These are phyloP conservation scores for Girardinichthys multiradiatus DNA, from an alignment of 2,113 vertebrate species.

Conservation along the genomic window DNA sequence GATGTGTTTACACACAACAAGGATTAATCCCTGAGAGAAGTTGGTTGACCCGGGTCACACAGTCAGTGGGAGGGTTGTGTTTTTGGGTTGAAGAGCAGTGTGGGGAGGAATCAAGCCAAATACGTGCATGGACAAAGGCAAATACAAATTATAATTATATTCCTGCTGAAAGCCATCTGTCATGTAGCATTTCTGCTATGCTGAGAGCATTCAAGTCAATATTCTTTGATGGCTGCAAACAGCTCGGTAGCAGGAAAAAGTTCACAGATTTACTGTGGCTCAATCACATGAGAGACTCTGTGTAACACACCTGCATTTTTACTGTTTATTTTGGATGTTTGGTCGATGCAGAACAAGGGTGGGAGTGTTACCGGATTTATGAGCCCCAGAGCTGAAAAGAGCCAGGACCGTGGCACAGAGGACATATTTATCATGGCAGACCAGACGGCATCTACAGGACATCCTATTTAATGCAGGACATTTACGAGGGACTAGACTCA, in stretches of 20 bases:
- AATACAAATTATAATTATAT: constrained; percentile 11
- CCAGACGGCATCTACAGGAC: no score
- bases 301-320: constrained; percentile 52
- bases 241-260: constrained; percentile 7
- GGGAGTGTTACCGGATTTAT: constrained; percentile 36
- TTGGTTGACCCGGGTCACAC: constrained; percentile 50
- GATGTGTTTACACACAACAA: constrained; percentile 70
- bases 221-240: constrained; percentile 15
- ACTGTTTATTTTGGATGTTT: constrained; percentile 44
- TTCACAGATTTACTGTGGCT: constrained; percentile 31
- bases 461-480: not conserved
- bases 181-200: constrained; percentile 19
- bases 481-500: not conserved
- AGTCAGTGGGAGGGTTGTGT: constrained; percentile 35
- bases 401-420: constrained; percentile 26
- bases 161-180: constrained; percentile 49
- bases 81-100: constrained; percentile 19
- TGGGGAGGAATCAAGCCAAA: constrained; percentile 22
- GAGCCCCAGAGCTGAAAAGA: constrained; percentile 18
- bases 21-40: constrained; percentile 65
- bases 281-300: constrained; percentile 31
- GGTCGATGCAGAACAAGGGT: constrained; percentile 14
- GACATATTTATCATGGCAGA: constrained; percentile 13
- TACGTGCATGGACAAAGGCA: constrained; percentile 29
- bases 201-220: constrained; percentile 27